phyloP scores from a whole-genome alignment of 2,888 invertebrate species.

The Rotaria sp. region DNA sequence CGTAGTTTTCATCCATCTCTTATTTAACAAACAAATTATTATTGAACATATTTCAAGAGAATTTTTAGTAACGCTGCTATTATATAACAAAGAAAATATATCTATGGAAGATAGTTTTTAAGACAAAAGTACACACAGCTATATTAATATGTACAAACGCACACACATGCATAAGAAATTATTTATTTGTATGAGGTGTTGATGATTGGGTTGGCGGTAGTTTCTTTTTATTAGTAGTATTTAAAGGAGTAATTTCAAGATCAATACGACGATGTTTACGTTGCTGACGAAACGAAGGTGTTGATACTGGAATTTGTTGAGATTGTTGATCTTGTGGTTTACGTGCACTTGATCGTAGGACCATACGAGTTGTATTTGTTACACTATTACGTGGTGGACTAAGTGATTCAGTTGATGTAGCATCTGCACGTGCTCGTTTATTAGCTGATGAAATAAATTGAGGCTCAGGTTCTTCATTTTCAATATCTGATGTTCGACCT shows the following conservation, averaged over 20 bases:
- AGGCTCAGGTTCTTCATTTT: background rate
- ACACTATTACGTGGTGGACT: background rate
- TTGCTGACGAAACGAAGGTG: background rate
- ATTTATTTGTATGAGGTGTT: background rate
- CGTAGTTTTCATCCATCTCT: no score
- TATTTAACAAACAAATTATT: no score
- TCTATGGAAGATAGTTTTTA: background rate
- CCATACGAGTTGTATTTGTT: background rate
- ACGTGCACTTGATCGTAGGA: slow-evolving; percentile 4
- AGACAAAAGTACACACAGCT: background rate
- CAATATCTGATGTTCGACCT: background rate
- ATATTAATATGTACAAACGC: background rate
- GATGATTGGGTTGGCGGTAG: background rate
- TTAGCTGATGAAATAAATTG: background rate
- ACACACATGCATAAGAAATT: background rate
- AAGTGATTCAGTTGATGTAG: slow-evolving; percentile 23
- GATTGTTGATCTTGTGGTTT: background rate
- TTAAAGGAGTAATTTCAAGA: background rate
- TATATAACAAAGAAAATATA: background rate
- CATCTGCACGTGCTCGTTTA: slow-evolving; percentile 26
- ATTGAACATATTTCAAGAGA: background rate
- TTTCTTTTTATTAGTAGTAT: background rate
- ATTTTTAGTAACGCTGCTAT: background rate
- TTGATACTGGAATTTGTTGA: background rate
- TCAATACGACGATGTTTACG: slow-evolving; percentile 20